Conservation (phyloP, 2,797 vertebrate species). For the Mastacembelus armatus region DNA sequence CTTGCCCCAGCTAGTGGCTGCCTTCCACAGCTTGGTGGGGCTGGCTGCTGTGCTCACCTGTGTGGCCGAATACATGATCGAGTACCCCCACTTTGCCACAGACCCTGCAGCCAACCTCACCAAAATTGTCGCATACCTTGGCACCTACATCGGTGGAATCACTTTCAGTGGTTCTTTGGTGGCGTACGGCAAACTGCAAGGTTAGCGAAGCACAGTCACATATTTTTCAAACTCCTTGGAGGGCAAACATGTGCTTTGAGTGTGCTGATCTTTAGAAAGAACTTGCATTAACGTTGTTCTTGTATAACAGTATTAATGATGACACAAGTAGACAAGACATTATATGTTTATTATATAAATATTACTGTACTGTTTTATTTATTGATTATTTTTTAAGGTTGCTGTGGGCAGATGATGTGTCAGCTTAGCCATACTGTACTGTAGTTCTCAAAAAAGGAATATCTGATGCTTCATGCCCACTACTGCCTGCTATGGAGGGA, state of each 20-base stretch:
- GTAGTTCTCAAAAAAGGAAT: constrained; percentile 14
- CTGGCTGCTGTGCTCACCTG: constrained; percentile 85
- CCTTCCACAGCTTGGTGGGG: constrained; percentile 88
- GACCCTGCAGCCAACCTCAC: constrained; percentile 84
- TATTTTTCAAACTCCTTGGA: neutral
- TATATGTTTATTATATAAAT: neutral
- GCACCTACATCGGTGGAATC: constrained; percentile 83
- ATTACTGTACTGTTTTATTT: too few relatives aligned
- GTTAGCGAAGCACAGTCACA: constrained; percentile 37
- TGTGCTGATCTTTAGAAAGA: too few relatives aligned
- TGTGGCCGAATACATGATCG: constrained; percentile 83
- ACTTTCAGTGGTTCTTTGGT: constrained; percentile 86
- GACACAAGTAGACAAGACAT: neutral
- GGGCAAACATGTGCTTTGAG: constrained; percentile 13
- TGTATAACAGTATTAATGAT: too few relatives aligned
- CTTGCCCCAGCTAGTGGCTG: constrained; percentile 87
- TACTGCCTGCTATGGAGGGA: constrained; percentile 14
- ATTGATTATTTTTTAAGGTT: neutral
- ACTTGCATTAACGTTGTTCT: too few relatives aligned
- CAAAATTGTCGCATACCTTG: constrained; percentile 83
- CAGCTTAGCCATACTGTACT: neutral
- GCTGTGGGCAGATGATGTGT: neutral
- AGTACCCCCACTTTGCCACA: constrained; percentile 85
- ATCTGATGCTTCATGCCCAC: constrained; percentile 9
- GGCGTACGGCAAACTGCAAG: constrained; percentile 85